phyloP scores from a whole-genome alignment of 2,888 invertebrate species.

The Sarcophaga carnaria region DNA sequence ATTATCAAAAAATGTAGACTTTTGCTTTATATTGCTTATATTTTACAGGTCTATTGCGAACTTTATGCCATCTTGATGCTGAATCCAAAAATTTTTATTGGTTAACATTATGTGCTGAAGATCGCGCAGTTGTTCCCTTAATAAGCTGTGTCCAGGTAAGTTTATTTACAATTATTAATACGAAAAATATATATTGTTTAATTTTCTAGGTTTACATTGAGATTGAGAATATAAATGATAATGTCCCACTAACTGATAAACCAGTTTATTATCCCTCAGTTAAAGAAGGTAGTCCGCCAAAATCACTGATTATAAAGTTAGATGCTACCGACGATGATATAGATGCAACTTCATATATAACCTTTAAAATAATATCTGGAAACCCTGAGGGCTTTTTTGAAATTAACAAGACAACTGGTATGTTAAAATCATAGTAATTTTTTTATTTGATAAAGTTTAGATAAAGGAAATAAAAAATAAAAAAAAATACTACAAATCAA shows the following conservation, averaged over 20 bases:
- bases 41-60: slow-evolving; percentile 89
- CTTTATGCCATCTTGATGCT: slow-evolving; percentile 92
- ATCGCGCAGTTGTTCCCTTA: slow-evolving; percentile 93
- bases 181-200: slow-evolving; percentile 30
- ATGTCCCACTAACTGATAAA: slow-evolving; percentile 93
- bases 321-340: slow-evolving; percentile 91
- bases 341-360: slow-evolving; percentile 85
- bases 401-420: slow-evolving; percentile 92
- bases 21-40: not conserved
- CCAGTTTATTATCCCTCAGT: slow-evolving; percentile 93
- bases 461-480: not conserved
- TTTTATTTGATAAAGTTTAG: not conserved
- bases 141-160: slow-evolving; percentile 91
- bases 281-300: slow-evolving; percentile 89
- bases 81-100: slow-evolving; percentile 95
- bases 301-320: slow-evolving; percentile 88
- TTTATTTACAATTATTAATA: not conserved
- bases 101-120: slow-evolving; percentile 96
- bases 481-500: too few species aligned
- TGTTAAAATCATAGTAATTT: slow-evolving; percentile 64
- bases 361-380: slow-evolving; percentile 93
- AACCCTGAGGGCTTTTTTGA: slow-evolving; percentile 96
- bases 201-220: slow-evolving; percentile 88
- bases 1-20: not conserved
- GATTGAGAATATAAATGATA: slow-evolving; percentile 96